Base-by-base conservation (phyloP, 2,888 invertebrate species). In the Ichneumoninae sp. region DNA sequence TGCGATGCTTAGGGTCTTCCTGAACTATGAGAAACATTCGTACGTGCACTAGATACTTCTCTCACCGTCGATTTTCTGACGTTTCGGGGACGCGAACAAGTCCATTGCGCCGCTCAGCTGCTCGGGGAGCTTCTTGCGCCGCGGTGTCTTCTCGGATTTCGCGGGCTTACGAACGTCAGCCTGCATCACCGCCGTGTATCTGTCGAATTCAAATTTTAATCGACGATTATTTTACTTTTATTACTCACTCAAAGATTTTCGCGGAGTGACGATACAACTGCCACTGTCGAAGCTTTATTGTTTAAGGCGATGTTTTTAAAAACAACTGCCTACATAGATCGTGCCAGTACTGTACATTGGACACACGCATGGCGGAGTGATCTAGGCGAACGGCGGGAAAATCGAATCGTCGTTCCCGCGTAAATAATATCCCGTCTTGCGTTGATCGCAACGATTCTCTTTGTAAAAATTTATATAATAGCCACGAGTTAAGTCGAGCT, bases 31-130 rank as follows among this genome's bases (percentile, higher is more conserved):
- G 71, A 86, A 82, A 78, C 65, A 71, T 86, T 84, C 77, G 80
- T 70, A 44, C 80, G 66, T 82, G 3, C 72, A 75, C 81, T 82
- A 66, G 57, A 84, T 87, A 84, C 86, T 76, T 86, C 86, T 89
- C 93, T 93, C 91, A 93, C 93, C 93, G 90, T 93, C 93, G 84
- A 84, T 88, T 88, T 93, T 93, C 87, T 90, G 93, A 90, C 91
- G 92, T 91, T 93, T 93, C 79, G 93, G 91, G 8, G 93, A 91
- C 82, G 90, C 90, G 89, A 92, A 93, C 89, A 91, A 89, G 86
- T 93, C 93, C 93, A 93, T 93, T 90, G 91, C 90, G 91, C 90
- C 89, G 88, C 86, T 89, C 87, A 89, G 89, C 89, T 90, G 90
- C 83, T 90, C 89, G 79, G 80, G 74, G 74, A 85, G 89, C 87